Evolutionary conservation across 1,140 invertebrate species (phyloP).

Genomic region (Bradynema listronoti): DNA sequence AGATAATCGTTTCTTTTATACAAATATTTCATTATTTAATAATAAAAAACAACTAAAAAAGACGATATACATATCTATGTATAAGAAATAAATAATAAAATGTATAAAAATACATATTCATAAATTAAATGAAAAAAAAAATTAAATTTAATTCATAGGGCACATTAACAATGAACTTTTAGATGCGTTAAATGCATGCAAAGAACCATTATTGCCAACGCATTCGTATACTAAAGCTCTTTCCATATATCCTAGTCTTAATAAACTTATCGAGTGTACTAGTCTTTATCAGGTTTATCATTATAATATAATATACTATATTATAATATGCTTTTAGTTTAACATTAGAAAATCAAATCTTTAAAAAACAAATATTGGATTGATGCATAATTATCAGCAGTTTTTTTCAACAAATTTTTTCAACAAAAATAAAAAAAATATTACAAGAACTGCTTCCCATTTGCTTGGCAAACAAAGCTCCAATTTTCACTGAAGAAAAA

Average conservation of each 20-base stretch:
- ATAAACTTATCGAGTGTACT: constrained; percentile 54
- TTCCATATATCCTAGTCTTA: constrained; percentile 49
- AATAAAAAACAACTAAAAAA: not conserved
- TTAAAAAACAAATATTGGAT: no score
- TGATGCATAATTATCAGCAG: no score
- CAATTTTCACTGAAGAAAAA: no score
- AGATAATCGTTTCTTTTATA: not conserved
- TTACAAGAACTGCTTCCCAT: no score
- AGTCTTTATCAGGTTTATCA: constrained; percentile 47
- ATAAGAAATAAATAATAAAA: not conserved
- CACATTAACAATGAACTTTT: constrained; percentile 10
- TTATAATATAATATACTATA: no score
- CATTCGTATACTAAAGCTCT: constrained; percentile 51
- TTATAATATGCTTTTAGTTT: no score
- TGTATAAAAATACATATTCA: not conserved
- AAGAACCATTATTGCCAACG: constrained; percentile 38
- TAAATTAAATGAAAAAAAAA: constrained; percentile 1
- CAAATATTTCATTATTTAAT: not conserved
- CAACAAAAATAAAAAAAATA: no score
- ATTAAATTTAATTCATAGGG: not conserved
- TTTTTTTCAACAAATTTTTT: no score
- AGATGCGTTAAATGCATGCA: constrained; percentile 35
- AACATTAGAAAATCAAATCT: no score
- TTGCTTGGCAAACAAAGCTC: no score
- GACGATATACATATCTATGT: not conserved